Evolutionary conservation across 2,797 vertebrate genomes (phyloP).

Genomic region (Gobionotothen gibberifrons): DNA sequence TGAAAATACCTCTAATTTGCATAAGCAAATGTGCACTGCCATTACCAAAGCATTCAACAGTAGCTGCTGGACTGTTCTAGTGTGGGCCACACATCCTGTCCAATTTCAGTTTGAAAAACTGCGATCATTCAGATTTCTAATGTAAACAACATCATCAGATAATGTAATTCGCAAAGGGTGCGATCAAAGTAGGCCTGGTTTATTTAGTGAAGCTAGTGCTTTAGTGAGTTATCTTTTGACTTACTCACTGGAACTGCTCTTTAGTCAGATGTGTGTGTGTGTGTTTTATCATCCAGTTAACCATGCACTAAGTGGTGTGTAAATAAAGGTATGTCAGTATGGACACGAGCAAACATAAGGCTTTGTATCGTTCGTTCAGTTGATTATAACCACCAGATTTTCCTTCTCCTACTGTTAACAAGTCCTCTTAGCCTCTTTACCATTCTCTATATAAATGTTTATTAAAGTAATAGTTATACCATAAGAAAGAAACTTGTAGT

Average conservation of each 20-base stretch:
- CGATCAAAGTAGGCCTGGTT: background rate
- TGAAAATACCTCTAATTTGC: conserved; percentile 28
- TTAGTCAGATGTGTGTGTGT: background rate
- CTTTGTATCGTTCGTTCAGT: background rate
- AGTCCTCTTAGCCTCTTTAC: background rate
- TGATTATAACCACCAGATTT: background rate
- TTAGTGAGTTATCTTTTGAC: background rate
- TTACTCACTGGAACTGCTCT: background rate
- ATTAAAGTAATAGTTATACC: background rate
- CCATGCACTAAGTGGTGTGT: background rate
- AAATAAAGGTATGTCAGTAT: background rate
- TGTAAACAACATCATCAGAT: conserved; percentile 19
- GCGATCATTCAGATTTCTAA: background rate
- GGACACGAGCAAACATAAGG: background rate
- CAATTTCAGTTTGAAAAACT: conserved; percentile 17
- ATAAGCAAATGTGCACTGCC: background rate
- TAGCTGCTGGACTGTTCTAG: background rate
- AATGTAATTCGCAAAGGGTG: background rate
- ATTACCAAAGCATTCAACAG: background rate
- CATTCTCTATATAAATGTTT: background rate
- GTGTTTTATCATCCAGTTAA: background rate
- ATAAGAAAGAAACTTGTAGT: background rate
- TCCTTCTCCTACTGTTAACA: background rate
- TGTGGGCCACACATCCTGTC: background rate
- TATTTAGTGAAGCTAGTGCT: background rate